Percentiles rank a stretch among this genome's conserved stretches.
These are phyloP conservation scores for Drosophila tripunctata DNA, from an alignment of 2,888 invertebrate species.

Conservation along the genomic window DNA sequence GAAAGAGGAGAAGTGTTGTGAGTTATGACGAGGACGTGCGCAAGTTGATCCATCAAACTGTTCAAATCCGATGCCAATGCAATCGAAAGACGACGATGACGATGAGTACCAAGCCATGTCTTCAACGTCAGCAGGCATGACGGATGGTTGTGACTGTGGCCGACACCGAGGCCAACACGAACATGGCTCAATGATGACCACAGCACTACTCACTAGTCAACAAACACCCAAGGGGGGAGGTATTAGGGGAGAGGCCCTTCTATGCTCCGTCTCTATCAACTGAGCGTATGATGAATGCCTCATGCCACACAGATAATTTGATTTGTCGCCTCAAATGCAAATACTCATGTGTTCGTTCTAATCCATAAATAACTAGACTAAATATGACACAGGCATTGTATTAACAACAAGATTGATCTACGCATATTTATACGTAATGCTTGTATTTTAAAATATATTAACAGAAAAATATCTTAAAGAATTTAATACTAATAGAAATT, in stretches of 20 bases:
- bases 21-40: conserved; percentile 76
- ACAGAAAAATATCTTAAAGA: not conserved
- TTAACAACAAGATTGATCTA: conserved; percentile 25
- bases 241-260: conserved; percentile 19
- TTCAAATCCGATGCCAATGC: conserved; percentile 72
- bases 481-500: no score
- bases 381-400: conserved; percentile 24
- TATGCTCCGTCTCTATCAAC: conserved; percentile 11
- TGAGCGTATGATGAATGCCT: conserved; percentile 63
- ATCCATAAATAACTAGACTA: conserved; percentile 49
- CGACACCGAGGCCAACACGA: conserved; percentile 58
- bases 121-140: conserved; percentile 67
- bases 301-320: conserved; percentile 64
- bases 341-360: conserved; percentile 24
- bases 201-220: conserved; percentile 9
- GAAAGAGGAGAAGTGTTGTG: conserved; percentile 67
- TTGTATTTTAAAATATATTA: no score
- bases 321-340: conserved; percentile 64
- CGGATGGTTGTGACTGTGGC: conserved; percentile 75
- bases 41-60: conserved; percentile 79
- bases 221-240: not conserved
- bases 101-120: conserved; percentile 40
- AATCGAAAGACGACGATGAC: conserved; percentile 47
- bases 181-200: conserved; percentile 43
- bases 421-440: not conserved